Percentiles rank a stretch among this genome's conserved stretches.
Conservation (phyloP, 2,113 vertebrate genomes). For the Rutilus rutilus region DNA sequence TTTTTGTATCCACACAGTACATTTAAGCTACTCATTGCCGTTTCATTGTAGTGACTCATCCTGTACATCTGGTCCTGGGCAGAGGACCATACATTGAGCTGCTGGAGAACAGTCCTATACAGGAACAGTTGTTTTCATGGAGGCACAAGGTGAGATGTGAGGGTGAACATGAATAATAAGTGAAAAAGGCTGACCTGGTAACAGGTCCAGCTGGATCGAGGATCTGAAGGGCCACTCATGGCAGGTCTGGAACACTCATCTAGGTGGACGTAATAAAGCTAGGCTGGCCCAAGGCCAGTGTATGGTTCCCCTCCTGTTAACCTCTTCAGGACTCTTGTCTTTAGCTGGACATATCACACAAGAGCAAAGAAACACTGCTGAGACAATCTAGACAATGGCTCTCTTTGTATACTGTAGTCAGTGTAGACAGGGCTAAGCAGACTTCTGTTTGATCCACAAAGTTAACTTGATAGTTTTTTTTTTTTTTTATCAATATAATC, state of each 20-base stretch:
- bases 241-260: slow-evolving; percentile 45
- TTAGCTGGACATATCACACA: slow-evolving; percentile 13
- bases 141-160: slow-evolving; percentile 19
- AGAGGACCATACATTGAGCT: slow-evolving; percentile 12
- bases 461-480: neutral
- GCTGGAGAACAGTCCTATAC: neutral
- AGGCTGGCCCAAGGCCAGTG: slow-evolving; percentile 17
- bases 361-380: neutral
- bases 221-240: neutral
- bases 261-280: slow-evolving; percentile 31
- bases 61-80: slow-evolving; percentile 27
- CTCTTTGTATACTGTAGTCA: neutral
- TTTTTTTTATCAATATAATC: no score
- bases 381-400: neutral
- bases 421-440: neutral
- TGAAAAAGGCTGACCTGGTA: neutral
- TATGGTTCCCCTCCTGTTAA: slow-evolving; percentile 17
- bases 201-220: neutral
- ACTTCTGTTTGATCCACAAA: neutral
- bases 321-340: slow-evolving; percentile 2
- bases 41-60: slow-evolving; percentile 19
- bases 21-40: neutral
- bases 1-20: neutral
- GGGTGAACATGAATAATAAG: neutral
- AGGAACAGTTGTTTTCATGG: slow-evolving; percentile 1